Evolutionary conservation across 2,888 invertebrate genomes (phyloP).

Genomic region (Nesidiocoris tenuis): DNA sequence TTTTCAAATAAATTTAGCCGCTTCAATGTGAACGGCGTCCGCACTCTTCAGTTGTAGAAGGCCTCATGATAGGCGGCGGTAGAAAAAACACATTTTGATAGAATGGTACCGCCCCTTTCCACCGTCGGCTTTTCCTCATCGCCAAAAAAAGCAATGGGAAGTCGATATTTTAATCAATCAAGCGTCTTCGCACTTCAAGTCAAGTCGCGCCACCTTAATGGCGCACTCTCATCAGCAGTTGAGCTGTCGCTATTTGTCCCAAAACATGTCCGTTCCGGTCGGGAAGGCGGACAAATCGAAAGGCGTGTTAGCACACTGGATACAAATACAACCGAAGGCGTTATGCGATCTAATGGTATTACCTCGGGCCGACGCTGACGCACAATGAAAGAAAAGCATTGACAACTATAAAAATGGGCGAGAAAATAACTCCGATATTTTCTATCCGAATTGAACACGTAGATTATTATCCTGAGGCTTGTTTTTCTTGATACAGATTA

Average conservation of each 20-base stretch:
- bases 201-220: constrained; percentile 40
- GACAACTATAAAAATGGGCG: not conserved
- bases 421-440: not conserved
- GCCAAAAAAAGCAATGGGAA: constrained; percentile 3
- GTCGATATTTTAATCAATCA: constrained; percentile 44
- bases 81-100: not conserved
- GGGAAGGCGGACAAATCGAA: constrained; percentile 29
- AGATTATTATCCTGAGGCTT: too few species aligned
- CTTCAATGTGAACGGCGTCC: not conserved
- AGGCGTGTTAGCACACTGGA: constrained; percentile 11
- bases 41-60: not conserved
- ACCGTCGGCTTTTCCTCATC: not conserved
- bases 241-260: constrained; percentile 39
- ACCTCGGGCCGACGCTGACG: not conserved
- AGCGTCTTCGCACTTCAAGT: constrained; percentile 22
- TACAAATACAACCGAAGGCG: constrained; percentile 25
- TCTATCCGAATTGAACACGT: not conserved
- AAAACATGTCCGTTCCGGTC: constrained; percentile 40
- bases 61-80: not conserved
- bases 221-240: constrained; percentile 44
- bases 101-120: not conserved
- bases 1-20: not conserved
- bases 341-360: constrained; percentile 33
- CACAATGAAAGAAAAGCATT: not conserved
- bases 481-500: too few species aligned